Base-by-base conservation (phyloP, 2,888 invertebrate species). In the Salpingus planirostris region DNA sequence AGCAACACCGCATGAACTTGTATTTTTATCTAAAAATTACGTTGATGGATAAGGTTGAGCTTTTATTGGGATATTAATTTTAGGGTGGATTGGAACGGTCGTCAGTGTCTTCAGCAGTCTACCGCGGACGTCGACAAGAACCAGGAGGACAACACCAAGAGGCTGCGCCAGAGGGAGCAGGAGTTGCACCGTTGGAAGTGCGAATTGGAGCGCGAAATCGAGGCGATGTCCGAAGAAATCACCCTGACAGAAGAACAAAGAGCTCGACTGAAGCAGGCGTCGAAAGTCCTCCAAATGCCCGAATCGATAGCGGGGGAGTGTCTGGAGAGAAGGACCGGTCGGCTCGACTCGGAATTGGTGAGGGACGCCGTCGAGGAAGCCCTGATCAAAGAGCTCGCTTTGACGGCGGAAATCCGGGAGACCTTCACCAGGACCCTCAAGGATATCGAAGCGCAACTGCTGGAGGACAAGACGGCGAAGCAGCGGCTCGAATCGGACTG, bases 401-500 rank as follows among this genome's bases (percentile, higher is more conserved):
- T 87, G 11, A 78, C 81, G 2, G 71, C 71, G 1, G 83, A 84
- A 59, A 76, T 85, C 5, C 68, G 76, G 41, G 70, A 71, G 13
- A 66, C 73, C 2, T 65, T 84, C 8, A 69, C 70, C 18, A 70
- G 71, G 42, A 79, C 78, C 1, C 60, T 82, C 3, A 66, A 72
- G 21, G 74, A 78, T 51, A 76, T 86, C 14, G 78, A 83, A 43
- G 68, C 71, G 21, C 85, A 87, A 61, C 66, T 84, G 54, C 55
- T 73, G 14, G 75, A 83, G 47, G 80, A 88, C 53, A 82, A 84
- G 52, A 78, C 84, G 10, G 80, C 83, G 0, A 90, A 92, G 57
- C 76, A 81, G 44, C 74, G 80, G 24, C 69, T 92, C 36, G 92
- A 93, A 64, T 81, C 78, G 53, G 91, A 92, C 59, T 92, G 90